Evolutionary conservation across 2,113 vertebrate species (phyloP).

Genomic region (Malaclemys terrapin): DNA sequence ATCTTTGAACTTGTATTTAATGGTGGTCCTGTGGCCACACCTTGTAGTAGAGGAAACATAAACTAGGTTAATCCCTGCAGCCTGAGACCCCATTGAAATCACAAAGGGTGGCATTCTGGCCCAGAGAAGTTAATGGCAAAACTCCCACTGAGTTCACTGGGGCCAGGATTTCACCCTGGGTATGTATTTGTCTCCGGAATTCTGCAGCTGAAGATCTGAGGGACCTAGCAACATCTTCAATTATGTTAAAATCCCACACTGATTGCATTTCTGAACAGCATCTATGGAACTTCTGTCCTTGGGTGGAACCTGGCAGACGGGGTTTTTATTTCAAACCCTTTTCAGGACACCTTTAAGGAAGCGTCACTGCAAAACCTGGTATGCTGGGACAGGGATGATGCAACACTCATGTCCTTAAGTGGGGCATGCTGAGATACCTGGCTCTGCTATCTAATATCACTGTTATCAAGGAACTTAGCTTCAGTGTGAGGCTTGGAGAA

Average conservation of each 20-base stretch:
- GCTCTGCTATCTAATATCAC: neutral
- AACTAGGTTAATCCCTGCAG: neutral
- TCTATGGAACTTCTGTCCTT: neutral
- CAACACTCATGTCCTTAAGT: neutral
- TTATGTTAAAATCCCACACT: rapidly evolving
- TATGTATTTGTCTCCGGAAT: neutral
- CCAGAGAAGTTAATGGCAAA: neutral
- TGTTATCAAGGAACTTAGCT: neutral
- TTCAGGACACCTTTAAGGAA: neutral
- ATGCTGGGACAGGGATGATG: neutral
- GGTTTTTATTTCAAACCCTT: neutral
- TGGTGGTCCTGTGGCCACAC: neutral
- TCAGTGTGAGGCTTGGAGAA: neutral
- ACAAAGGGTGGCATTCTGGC: neutral
- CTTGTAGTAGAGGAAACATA: neutral
- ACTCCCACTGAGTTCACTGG: neutral
- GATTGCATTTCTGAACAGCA: neutral
- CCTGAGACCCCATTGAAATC: neutral
- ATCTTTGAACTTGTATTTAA: neutral
- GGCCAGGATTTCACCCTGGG: neutral
- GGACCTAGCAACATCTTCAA: neutral
- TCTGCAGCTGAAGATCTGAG: neutral
- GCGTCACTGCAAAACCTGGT: neutral
- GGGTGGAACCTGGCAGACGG: neutral
- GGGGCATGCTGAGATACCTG: neutral